Evolutionary conservation across 1,140 invertebrate genomes (phyloP).

Genomic region (Sarcophaga peregrina): DNA sequence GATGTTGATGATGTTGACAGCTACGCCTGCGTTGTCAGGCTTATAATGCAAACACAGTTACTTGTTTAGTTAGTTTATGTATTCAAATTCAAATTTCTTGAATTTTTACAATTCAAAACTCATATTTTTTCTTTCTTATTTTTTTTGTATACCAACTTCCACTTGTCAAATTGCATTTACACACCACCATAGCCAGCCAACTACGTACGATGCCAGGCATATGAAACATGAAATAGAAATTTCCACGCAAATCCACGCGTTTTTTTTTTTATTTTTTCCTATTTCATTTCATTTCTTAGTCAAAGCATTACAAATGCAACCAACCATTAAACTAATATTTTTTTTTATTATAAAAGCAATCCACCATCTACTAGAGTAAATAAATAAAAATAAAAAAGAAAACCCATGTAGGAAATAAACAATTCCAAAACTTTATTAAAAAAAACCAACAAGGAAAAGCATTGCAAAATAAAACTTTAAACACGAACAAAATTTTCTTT

Average conservation of each 20-base stretch:
- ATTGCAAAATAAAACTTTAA: too few relatives aligned
- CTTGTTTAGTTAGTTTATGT: too few relatives aligned
- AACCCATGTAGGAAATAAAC: too few relatives aligned
- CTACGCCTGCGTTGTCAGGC: not conserved
- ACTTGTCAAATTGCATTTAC: slow-evolving; percentile 38
- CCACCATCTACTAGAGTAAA: too few relatives aligned
- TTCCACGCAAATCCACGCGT: slow-evolving; percentile 38
- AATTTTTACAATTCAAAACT: not conserved
- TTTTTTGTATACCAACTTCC: slow-evolving; percentile 18
- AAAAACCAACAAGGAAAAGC: too few relatives aligned
- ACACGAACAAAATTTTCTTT: too few relatives aligned
- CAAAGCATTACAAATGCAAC: slow-evolving; percentile 21
- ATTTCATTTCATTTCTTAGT: not conserved
- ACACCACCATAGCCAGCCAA: slow-evolving; percentile 3
- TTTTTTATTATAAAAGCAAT: too few relatives aligned
- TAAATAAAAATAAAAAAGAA: too few relatives aligned
- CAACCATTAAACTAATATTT: not conserved
- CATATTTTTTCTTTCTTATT: too few relatives aligned
- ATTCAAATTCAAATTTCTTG: not conserved
- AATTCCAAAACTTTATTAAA: too few relatives aligned
- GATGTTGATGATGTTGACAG: not conserved
- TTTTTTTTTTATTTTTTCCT: slow-evolving; percentile 7
- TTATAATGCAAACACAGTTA: not conserved
- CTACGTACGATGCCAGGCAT: too few relatives aligned
- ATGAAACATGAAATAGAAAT: not conserved